These are phyloP conservation scores for Spea multiplicata DNA, from an alignment of 2,113 vertebrate species.

Conservation along the genomic window DNA sequence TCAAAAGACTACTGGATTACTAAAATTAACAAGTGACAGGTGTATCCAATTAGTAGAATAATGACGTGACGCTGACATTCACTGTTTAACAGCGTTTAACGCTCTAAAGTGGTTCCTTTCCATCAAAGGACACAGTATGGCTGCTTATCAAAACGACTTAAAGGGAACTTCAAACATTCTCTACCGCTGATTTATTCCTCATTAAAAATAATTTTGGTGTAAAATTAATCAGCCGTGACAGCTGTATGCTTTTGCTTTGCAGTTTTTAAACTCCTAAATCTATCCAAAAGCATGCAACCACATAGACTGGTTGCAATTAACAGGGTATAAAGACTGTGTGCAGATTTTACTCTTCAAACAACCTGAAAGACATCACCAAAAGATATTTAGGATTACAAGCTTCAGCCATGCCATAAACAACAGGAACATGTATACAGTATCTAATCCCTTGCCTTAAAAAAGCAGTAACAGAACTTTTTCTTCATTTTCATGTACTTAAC, in stretches of 20 bases:
- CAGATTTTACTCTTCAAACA: neutral
- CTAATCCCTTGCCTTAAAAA: too few species aligned
- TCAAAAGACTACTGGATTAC: slow-evolving; percentile 63
- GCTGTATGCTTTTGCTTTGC: slow-evolving; percentile 53
- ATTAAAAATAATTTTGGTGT: slow-evolving; percentile 61
- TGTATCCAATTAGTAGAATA: slow-evolving; percentile 73
- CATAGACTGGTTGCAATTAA: slow-evolving; percentile 21
- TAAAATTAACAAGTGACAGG: slow-evolving; percentile 76
- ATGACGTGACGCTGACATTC: slow-evolving; percentile 61
- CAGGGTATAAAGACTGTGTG: slow-evolving; percentile 10
- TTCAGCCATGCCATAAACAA: neutral
- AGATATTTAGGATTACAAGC: neutral
- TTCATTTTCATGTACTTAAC: too few species aligned
- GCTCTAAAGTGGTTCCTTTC: slow-evolving; percentile 53
- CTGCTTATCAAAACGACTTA: slow-evolving; percentile 55
- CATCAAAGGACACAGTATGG: slow-evolving; percentile 63
- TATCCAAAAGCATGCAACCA: slow-evolving; percentile 52
- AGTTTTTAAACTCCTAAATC: slow-evolving; percentile 44
- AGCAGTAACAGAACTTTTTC: too few species aligned
- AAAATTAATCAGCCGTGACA: slow-evolving; percentile 59
- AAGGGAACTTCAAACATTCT: slow-evolving; percentile 59
- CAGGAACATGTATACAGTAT: too few species aligned
- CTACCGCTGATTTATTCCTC: slow-evolving; percentile 59
- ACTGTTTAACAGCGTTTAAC: slow-evolving; percentile 50
- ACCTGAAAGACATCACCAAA: neutral